Percentiles rank a stretch among this genome's conserved stretches.
phyloP scores from a whole-genome alignment of 2,113 vertebrate genomes.

The Phyllostomus hastatus region DNA sequence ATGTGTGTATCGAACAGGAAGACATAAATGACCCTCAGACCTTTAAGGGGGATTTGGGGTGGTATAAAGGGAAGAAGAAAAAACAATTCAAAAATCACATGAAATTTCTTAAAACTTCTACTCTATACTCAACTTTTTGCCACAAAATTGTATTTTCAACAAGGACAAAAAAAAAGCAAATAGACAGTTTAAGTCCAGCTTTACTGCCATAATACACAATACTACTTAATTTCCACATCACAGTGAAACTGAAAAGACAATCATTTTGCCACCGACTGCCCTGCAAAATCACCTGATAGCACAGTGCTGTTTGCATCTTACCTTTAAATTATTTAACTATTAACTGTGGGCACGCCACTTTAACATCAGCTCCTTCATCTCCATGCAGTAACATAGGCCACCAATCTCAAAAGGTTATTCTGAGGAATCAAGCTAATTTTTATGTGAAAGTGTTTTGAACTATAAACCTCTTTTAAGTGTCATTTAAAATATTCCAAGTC shows the following conservation, averaged over 20 bases:
- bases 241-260: not conserved
- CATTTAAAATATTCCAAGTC: not conserved
- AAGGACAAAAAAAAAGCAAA: slow-evolving; percentile 7
- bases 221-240: not conserved
- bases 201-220: not conserved
- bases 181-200: not conserved
- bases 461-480: slow-evolving; percentile 3
- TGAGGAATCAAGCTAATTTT: not conserved
- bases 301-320: not conserved
- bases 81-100: not conserved
- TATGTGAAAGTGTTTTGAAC: not conserved
- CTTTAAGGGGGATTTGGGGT: slow-evolving; percentile 35
- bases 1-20: slow-evolving; percentile 93
- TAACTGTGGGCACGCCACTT: not conserved
- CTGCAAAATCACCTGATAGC: not conserved
- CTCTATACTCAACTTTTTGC: not conserved
- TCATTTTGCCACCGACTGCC: not conserved
- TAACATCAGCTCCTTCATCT: not conserved
- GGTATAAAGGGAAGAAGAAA: not conserved
- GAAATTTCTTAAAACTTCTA: not conserved
- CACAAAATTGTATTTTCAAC: not conserved
- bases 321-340: not conserved
- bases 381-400: not conserved
- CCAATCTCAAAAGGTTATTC: not conserved
- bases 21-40: slow-evolving; percentile 96